phyloP scores from a whole-genome alignment of 1,140 invertebrate species.

The Microplitis demolitor region DNA sequence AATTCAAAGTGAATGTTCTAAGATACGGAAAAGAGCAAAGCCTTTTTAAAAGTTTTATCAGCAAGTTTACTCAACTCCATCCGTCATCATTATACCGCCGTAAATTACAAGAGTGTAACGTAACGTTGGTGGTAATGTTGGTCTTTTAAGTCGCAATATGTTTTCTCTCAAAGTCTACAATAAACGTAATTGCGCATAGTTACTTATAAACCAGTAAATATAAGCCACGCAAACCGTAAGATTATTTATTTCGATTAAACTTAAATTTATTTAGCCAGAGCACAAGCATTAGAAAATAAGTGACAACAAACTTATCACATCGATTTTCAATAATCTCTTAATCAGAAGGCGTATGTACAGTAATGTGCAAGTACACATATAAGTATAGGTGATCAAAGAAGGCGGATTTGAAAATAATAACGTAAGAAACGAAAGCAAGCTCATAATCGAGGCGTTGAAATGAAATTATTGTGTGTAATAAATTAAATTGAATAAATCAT shows the following conservation, averaged over 20 bases:
- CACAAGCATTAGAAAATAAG: too few species aligned
- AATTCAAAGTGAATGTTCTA: not conserved
- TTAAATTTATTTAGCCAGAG: not conserved
- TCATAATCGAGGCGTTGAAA: slow-evolving; percentile 29
- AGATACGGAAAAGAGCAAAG: slow-evolving; percentile 12
- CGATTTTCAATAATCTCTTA: not conserved
- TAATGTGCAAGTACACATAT: not conserved
- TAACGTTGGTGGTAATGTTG: slow-evolving; percentile 16
- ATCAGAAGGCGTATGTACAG: not conserved
- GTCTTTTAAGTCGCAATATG: too few species aligned
- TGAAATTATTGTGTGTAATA: slow-evolving; percentile 31
- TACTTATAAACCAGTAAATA: slow-evolving; percentile 20
- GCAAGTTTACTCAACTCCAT: slow-evolving; percentile 25
- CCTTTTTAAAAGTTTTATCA: slow-evolving; percentile 31
- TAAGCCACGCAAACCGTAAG: slow-evolving; percentile 16
- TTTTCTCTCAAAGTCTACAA: not conserved
- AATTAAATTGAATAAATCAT: slow-evolving; percentile 35
- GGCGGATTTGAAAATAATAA: too few species aligned
- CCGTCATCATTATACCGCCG: slow-evolving; percentile 37
- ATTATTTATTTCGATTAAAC: slow-evolving; percentile 24
- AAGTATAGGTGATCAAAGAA: not conserved
- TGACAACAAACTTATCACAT: not conserved
- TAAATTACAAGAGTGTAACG: slow-evolving; percentile 31
- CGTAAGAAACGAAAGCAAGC: not conserved
- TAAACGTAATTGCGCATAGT: not conserved